Evolutionary conservation across 1,140 invertebrate species (phyloP).

Genomic region (Caenorhabditis inopinata): DNA sequence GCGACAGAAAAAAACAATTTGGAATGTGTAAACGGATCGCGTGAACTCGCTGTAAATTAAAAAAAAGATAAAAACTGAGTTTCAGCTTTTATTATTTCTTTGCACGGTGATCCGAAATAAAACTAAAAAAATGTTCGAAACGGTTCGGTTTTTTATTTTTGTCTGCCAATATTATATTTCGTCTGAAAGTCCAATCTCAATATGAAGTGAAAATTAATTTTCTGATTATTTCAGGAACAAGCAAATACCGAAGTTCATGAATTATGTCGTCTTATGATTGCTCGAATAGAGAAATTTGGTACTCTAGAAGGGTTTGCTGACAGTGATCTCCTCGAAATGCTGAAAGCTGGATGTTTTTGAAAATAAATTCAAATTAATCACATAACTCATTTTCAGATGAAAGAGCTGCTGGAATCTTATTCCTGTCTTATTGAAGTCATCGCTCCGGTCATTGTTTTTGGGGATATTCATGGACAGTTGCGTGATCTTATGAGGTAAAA

Average conservation of each 20-base stretch:
- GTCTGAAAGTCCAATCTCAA: no score
- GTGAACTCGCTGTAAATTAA: no score
- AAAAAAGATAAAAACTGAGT: no score
- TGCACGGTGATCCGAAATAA: no score
- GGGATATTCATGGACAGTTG: conserved; percentile 71
- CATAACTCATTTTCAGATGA: not conserved
- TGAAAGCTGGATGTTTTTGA: not conserved
- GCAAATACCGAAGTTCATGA: conserved; percentile 5
- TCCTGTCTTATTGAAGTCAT: conserved; percentile 22
- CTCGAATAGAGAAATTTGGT: conserved; percentile 1
- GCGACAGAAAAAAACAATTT: no score
- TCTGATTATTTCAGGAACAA: not conserved
- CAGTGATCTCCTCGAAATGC: not conserved
- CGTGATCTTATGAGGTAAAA: conserved; percentile 68
- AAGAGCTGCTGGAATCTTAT: not conserved
- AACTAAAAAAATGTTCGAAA: no score
- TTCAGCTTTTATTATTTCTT: no score
- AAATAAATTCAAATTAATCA: not conserved
- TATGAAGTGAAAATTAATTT: no score
- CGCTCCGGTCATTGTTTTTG: conserved; percentile 67
- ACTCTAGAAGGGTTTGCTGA: not conserved
- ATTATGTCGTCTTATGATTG: conserved; percentile 13
- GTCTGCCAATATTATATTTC: no score
- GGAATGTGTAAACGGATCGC: no score
- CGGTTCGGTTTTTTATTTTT: no score